Evolutionary conservation across 2,797 vertebrate genomes (phyloP), one percentile per base, ranked within the genome.

Genomic region (Mallotus villosus): DNA sequence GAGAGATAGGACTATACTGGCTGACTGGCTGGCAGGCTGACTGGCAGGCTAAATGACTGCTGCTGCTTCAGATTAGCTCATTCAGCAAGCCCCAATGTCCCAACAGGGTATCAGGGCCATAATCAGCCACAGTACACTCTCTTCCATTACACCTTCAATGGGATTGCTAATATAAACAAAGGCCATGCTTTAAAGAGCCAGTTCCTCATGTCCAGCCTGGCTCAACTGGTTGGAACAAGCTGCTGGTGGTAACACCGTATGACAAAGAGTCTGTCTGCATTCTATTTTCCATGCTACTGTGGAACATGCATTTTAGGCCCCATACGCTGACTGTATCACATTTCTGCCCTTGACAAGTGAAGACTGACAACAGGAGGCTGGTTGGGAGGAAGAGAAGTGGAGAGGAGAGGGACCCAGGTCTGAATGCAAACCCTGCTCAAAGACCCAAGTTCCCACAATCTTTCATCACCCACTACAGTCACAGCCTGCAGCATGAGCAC

Each of bases 201-300:
- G 51, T 17, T 19, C 19, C 51, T 17, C 19, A 5, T 53, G 51
- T 53, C 51, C 16, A 17, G 51, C 51, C 5, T 19, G 14, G 51
- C 17, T 14, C 16, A 73, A 61, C 71, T 29, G 71, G 14, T 70
- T 37, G 24, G 37, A 53, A 4, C 21, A 6, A 12, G 34, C 9
- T 46, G n/a, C 21, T 46, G 5, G 63, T 16, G 14, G 24, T 3
- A 62, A 27, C 25, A 62, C 60, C 37, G 8, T 19, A 53, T 53
- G 51, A 53, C 51, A 17, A n/a, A 6, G 49, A 51, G 51, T 53
- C 17, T 2, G 49, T 9, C 57, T 70, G 73, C 68, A 55, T 62
- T 63, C 59, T 55, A 59, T 67, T 81, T 82, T 82, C 77, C 84
- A 85, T 0, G 61, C 65, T 75, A 77, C 64, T 59, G 25, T 25